Evolutionary conservation across 1,140 invertebrate species (phyloP), one percentile per base, ranked within the genome.

Genomic region (Calosoma granatense): DNA sequence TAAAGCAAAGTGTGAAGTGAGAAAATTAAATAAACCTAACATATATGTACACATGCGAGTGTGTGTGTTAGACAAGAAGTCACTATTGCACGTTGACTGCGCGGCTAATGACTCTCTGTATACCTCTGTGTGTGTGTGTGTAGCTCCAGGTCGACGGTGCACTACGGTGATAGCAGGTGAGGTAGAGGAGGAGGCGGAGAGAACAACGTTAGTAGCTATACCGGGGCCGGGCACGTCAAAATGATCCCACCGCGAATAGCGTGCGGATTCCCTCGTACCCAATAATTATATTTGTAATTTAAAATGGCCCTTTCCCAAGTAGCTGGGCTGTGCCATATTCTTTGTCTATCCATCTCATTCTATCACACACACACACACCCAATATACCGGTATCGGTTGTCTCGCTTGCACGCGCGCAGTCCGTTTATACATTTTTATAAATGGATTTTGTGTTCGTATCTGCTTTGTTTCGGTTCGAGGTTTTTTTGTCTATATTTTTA

Each of bases 281-380:
- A 47, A 47, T 47, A 47, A 47, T 47, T 47, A 47, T 47, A 47
- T 47, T 47, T 47, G 41, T 47, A 47, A 47, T 47, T 47, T 47
- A 47, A 47, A 47, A 47, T 47, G 41, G 41, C 41, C 41, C 41
- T 47, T 47, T 11, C 41, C 17, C 41, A 47, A 47, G 9, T 47
- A 47, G 9, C 9, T 3, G 4, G 17, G 41, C 41, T 17, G 41
- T 47, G 17, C 41, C 41, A 11, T 47, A 30, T 30, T 9, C 41
- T 47, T 47, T 47, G 41, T 47, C 41, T 47, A 47, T n/a, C 9
- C 15, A 47, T 47, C 41, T 47, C 17, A 4, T 9, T 47, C 15
- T 47, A 12, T 4, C 41, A 47, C 41, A 4, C 41, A 30, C 14
- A n/a, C n/a, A n/a, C n/a, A n/a, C 26, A 30, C 26, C 26, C 14